A percentile compares a stretch with the other conserved stretches of the same genome.
These are phyloP conservation scores for Panonychus citri DNA, from an alignment of 1,140 invertebrate genomes.

Conservation along the genomic window DNA sequence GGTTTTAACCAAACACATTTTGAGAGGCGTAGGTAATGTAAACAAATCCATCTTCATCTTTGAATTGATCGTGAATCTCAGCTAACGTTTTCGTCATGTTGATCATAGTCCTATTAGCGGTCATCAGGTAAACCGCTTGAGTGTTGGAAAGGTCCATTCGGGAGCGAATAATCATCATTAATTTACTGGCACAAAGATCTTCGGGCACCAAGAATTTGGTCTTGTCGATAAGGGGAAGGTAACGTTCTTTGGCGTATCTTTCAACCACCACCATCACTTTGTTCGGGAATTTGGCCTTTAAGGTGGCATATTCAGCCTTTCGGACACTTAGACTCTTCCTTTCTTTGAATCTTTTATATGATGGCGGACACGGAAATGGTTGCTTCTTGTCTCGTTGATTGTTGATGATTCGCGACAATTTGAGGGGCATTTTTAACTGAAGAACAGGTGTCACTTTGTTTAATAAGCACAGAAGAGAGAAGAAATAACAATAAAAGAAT, in stretches of 20 bases:
- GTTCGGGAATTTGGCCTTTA: constrained; percentile 17
- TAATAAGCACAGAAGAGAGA: too few species aligned
- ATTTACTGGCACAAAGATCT: constrained; percentile 53
- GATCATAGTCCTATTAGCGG: constrained; percentile 55
- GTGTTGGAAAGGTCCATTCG: constrained; percentile 17
- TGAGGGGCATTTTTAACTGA: too few species aligned
- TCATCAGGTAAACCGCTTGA: constrained; percentile 52
- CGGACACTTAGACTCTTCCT: too few species aligned
- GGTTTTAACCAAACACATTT: constrained; percentile 51
- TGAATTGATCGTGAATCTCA: constrained; percentile 47
- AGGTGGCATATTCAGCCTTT: too few species aligned
- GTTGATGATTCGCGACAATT: too few species aligned
- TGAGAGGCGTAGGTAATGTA: constrained; percentile 67
- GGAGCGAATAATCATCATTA: constrained; percentile 43
- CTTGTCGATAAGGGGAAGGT: constrained; percentile 42
- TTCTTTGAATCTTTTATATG: too few species aligned
- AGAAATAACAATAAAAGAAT: too few species aligned
- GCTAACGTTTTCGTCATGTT: constrained; percentile 50
- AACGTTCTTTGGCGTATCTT: constrained; percentile 39
- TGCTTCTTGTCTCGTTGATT: too few species aligned
- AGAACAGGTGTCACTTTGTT: too few species aligned
- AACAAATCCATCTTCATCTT: constrained; percentile 50
- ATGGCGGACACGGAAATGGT: too few species aligned
- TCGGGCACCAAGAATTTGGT: constrained; percentile 51
- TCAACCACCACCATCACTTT: constrained; percentile 36